Conservation (phyloP, 2,113 vertebrate genomes). For the Capreolus pygargus region DNA sequence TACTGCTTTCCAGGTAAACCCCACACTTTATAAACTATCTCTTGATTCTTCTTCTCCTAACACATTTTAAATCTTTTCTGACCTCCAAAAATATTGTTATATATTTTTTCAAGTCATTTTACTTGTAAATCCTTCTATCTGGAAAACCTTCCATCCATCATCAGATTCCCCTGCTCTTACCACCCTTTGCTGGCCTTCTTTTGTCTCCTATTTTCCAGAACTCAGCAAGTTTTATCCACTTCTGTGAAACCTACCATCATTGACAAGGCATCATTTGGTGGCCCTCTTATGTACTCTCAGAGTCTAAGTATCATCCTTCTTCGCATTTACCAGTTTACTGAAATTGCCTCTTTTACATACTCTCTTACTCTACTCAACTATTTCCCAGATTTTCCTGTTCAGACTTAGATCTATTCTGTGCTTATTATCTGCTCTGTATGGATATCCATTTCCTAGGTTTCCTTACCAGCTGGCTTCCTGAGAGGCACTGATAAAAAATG, state of each 20-base stretch:
- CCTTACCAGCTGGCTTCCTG: background rate
- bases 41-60: background rate
- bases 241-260: background rate
- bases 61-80: background rate
- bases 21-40: background rate
- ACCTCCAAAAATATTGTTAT: background rate
- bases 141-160: background rate
- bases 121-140: background rate
- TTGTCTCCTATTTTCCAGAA: background rate
- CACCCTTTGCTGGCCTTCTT: background rate
- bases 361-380: background rate
- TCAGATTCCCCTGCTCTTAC: background rate
- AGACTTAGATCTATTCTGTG: background rate
- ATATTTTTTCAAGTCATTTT: background rate
- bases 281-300: background rate
- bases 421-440: background rate
- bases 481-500: background rate
- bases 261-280: background rate
- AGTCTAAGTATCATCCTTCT: background rate
- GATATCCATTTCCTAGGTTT: background rate
- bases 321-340: background rate
- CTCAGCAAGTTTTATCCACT: accelerated
- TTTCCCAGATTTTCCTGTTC: background rate
- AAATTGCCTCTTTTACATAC: background rate
- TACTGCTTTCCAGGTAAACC: background rate